Conservation (phyloP, 1,140 invertebrate species). For the Bombus haemorrhoidalis region DNA sequence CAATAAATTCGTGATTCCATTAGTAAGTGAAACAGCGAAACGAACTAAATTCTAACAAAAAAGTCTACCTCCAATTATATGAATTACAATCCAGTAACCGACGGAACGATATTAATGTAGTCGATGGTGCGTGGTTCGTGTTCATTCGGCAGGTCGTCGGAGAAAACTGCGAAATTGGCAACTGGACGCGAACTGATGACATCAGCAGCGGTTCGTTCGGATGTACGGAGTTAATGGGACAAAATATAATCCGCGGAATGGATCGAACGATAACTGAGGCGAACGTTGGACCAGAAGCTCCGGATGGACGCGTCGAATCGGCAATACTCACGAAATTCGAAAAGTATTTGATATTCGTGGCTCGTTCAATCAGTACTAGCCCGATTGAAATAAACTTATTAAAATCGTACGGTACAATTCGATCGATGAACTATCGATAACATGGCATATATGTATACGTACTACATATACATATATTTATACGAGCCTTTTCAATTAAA, state of each 20-base stretch:
- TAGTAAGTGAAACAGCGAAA: not conserved
- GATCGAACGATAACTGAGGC: conserved; percentile 6
- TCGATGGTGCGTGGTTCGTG: not conserved
- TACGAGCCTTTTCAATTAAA: conserved; percentile 37
- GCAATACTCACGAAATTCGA: not conserved
- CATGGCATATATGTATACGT: not conserved
- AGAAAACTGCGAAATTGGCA: conserved; percentile 67
- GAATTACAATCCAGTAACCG: not conserved
- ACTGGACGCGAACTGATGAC: conserved; percentile 59
- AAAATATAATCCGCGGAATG: conserved; percentile 59
- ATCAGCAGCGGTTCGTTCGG: conserved; percentile 60
- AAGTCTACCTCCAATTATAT: not conserved
- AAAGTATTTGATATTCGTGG: conserved; percentile 37
- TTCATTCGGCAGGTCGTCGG: not conserved
- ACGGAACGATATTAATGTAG: not conserved
- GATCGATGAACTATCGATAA: conserved; percentile 7
- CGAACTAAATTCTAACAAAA: not conserved
- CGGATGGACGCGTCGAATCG: not conserved
- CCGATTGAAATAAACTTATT: conserved; percentile 34
- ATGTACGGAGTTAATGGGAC: conserved; percentile 62
- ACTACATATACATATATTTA: conserved; percentile 18
- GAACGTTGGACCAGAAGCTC: not conserved
- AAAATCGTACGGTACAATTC: conserved; percentile 5
- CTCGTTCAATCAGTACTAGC: conserved; percentile 15
- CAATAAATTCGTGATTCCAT: too few species aligned